These are phyloP conservation scores for Rhombomys opimus DNA, from an alignment of 2,113 vertebrate genomes.

Conservation along the genomic window DNA sequence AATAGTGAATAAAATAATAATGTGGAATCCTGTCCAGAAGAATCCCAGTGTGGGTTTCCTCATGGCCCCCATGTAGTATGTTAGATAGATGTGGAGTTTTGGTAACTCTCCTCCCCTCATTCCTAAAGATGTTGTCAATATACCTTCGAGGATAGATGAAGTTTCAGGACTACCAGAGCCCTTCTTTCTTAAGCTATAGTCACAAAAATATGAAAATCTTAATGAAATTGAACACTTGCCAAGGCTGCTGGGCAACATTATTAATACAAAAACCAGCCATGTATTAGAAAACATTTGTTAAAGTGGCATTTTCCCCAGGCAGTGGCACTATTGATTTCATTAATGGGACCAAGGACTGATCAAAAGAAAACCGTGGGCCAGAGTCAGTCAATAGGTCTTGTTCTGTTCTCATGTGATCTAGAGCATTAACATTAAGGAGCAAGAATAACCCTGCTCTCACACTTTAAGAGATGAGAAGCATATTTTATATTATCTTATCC, in stretches of 20 bases:
- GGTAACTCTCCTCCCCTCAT: not conserved
- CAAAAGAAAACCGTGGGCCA: not conserved
- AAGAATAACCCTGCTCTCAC: not conserved
- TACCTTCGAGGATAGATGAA: not conserved
- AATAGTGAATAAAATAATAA: not conserved
- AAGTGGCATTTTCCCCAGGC: not conserved
- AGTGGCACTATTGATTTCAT: conserved; percentile 45
- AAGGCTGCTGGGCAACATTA: not conserved
- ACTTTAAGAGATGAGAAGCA: not conserved
- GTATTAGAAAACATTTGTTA: conserved; percentile 25
- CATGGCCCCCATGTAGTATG: not conserved
- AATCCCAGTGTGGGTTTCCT: not conserved
- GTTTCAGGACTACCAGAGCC: not conserved
- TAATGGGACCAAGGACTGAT: conserved; percentile 2
- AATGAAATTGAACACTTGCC: not conserved
- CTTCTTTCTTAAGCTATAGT: not conserved
- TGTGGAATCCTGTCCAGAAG: not conserved
- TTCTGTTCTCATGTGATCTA: conserved; percentile 5
- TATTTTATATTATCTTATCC: conserved; percentile 27
- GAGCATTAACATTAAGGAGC: not conserved
- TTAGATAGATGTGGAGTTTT: not conserved
- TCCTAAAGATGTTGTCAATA: not conserved
- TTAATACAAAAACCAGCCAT: conserved; percentile 33
- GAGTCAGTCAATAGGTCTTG: conserved; percentile 25
- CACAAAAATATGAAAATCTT: not conserved